phyloP scores from a whole-genome alignment of 2,113 vertebrate genomes.

The Gambusia holbrooki region DNA sequence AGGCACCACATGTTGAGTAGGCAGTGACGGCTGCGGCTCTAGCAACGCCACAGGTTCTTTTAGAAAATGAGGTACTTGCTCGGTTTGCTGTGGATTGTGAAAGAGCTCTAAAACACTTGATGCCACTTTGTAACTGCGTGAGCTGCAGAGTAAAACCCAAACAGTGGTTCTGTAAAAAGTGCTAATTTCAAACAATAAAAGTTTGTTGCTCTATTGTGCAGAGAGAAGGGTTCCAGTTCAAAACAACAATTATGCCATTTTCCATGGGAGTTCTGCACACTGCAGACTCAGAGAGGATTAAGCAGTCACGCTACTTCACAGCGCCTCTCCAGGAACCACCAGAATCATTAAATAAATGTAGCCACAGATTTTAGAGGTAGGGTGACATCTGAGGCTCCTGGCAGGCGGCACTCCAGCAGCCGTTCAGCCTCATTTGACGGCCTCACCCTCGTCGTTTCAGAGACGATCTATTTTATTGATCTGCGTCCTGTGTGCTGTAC shows the following conservation, averaged over 20 bases:
- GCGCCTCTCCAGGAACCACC: slow-evolving; percentile 55
- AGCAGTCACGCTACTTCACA: slow-evolving; percentile 52
- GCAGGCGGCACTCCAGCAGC: slow-evolving; percentile 32
- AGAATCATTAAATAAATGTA: slow-evolving; percentile 68
- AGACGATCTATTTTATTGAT: slow-evolving; percentile 65
- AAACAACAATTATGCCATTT: slow-evolving; percentile 66
- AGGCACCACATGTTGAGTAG: neutral
- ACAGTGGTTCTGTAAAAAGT: slow-evolving; percentile 8
- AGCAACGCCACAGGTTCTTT: slow-evolving; percentile 11
- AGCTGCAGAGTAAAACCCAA: neutral
- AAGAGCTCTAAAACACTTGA: slow-evolving; percentile 22
- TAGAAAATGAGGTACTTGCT: neutral
- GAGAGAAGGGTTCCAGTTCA: slow-evolving; percentile 34
- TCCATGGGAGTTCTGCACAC: slow-evolving; percentile 45
- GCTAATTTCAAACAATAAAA: slow-evolving; percentile 38
- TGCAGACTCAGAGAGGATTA: slow-evolving; percentile 63
- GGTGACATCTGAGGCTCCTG: slow-evolving; percentile 44
- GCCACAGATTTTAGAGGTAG: slow-evolving; percentile 36
- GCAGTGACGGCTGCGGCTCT: neutral
- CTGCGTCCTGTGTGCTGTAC: slow-evolving; percentile 32
- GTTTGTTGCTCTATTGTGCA: slow-evolving; percentile 14
- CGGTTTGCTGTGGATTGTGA: slow-evolving; percentile 23
- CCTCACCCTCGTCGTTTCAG: slow-evolving; percentile 15
- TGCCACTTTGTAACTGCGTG: slow-evolving; percentile 1
- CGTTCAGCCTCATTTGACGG: slow-evolving; percentile 28